Percentiles rank a stretch among this genome's conserved stretches.
These are phyloP conservation scores for Xenopus laevis DNA, from an alignment of 2,113 vertebrate genomes.

Conservation along the genomic window DNA sequence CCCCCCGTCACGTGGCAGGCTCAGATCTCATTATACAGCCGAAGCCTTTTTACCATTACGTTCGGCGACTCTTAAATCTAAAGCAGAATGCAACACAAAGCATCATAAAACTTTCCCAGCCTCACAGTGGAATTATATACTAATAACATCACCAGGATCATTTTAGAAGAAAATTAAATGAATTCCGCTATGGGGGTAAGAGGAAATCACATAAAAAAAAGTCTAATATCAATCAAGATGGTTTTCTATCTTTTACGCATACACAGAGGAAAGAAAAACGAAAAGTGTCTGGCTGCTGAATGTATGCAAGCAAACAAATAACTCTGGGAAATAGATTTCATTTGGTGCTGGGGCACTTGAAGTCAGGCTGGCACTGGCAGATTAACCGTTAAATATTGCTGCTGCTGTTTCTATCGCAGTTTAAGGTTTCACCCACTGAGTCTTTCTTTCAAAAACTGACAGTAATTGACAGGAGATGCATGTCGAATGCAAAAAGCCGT, in stretches of 20 bases:
- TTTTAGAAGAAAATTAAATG: background rate
- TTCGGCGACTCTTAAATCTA: too few relatives aligned
- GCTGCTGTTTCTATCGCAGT: constrained; percentile 16
- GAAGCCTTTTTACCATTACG: too few relatives aligned
- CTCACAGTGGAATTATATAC: too few relatives aligned
- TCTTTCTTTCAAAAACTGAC: background rate
- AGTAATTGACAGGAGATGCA: background rate
- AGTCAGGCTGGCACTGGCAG: constrained; percentile 27
- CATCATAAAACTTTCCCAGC: too few relatives aligned
- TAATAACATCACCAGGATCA: too few relatives aligned
- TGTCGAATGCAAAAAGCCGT: background rate
- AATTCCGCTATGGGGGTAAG: constrained; percentile 3
- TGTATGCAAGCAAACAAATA: constrained; percentile 30
- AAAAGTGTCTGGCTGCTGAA: background rate
- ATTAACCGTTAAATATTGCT: constrained; percentile 35
- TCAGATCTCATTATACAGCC: constrained; percentile 1
- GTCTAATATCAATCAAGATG: constrained; percentile 19
- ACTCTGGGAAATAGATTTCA: constrained; percentile 37
- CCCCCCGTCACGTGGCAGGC: background rate
- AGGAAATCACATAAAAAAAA: constrained; percentile 15
- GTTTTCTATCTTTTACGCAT: constrained; percentile 30
- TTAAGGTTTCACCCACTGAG: constrained; percentile 7
- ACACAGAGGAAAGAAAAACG: constrained; percentile 22
- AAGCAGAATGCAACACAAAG: too few relatives aligned
- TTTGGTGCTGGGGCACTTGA: constrained; percentile 32